phyloP scores from a whole-genome alignment of 2,113 vertebrate genomes.

The Malurus melanocephalus region DNA sequence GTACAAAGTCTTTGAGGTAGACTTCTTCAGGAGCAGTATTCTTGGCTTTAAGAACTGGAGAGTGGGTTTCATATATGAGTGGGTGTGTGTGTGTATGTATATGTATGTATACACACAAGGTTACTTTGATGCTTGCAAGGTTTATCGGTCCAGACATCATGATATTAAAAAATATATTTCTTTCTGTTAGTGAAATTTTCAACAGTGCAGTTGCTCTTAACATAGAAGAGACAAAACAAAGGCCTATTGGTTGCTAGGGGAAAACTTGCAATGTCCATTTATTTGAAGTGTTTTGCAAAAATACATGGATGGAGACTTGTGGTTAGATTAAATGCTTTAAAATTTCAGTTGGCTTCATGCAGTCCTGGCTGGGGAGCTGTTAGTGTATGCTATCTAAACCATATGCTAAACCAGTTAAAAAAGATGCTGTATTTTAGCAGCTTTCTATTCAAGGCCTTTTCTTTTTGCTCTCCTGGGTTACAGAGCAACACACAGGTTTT shows the following conservation, averaged over 20 bases:
- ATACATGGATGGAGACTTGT: background rate
- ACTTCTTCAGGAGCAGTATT: background rate
- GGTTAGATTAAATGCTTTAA: background rate
- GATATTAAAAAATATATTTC: background rate
- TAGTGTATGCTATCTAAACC: background rate
- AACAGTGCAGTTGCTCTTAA: background rate
- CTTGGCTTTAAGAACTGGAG: background rate
- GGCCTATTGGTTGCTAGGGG: background rate
- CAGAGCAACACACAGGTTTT: background rate
- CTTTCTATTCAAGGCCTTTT: background rate
- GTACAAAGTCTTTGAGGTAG: background rate
- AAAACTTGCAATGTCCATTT: background rate
- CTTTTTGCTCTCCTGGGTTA: background rate
- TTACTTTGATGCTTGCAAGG: background rate
- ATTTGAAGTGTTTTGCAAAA: background rate
- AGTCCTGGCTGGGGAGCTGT: background rate
- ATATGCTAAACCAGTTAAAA: background rate
- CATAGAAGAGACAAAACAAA: background rate
- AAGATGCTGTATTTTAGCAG: background rate
- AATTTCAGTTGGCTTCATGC: background rate
- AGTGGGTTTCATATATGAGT: background rate
- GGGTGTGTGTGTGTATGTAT: accelerated
- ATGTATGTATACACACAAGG: too few relatives aligned
- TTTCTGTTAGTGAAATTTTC: background rate
- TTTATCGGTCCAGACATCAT: background rate